Evolutionary conservation across 30 jellyfish, hydroid and myxozoan species (phyloP).

Genomic region (Aurelia sp.): DNA sequence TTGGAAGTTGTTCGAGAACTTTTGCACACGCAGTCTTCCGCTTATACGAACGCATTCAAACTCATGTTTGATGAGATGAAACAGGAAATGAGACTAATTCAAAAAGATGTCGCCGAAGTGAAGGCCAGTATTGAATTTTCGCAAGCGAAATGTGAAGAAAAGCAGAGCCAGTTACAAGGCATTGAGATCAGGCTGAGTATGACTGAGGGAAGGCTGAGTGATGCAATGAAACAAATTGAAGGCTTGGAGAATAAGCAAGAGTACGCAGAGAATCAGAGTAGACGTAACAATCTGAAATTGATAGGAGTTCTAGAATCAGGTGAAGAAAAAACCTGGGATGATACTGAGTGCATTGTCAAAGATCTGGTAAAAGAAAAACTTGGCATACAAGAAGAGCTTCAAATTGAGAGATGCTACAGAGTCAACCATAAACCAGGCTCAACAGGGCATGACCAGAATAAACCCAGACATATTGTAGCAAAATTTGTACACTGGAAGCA

Average conservation of each 20-base stretch:
- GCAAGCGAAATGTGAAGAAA: constrained; percentile 62
- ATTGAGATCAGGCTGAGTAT: constrained; percentile 61
- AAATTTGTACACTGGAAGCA: constrained; percentile 37
- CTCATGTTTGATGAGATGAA: constrained; percentile 54
- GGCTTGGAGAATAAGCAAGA: constrained; percentile 19
- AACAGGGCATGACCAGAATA: constrained; percentile 39
- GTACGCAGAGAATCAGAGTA: constrained; percentile 29
- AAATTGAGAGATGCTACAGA: constrained; percentile 58
- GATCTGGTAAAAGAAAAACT: constrained; percentile 45
- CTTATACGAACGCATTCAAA: constrained; percentile 9
- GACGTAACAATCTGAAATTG: constrained; percentile 55
- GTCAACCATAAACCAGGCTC: constrained; percentile 58
- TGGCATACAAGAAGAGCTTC: constrained; percentile 36
- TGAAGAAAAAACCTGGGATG: constrained; percentile 54
- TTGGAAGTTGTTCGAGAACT: constrained; percentile 35
- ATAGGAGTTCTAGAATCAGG: constrained; percentile 50
- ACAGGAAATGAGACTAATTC: constrained; percentile 61
- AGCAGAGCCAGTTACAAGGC: constrained; percentile 60
- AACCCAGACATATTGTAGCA: constrained; percentile 53
- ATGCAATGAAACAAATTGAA: constrained; percentile 26
- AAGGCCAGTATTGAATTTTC: constrained; percentile 57
- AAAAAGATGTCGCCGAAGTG: constrained; percentile 61
- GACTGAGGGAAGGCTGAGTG: constrained; percentile 52
- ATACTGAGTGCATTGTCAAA: constrained; percentile 39
- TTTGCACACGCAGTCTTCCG: no score